These are phyloP conservation scores for Drosophila neotestacea DNA, from an alignment of 2,888 invertebrate genomes.

Conservation along the genomic window DNA sequence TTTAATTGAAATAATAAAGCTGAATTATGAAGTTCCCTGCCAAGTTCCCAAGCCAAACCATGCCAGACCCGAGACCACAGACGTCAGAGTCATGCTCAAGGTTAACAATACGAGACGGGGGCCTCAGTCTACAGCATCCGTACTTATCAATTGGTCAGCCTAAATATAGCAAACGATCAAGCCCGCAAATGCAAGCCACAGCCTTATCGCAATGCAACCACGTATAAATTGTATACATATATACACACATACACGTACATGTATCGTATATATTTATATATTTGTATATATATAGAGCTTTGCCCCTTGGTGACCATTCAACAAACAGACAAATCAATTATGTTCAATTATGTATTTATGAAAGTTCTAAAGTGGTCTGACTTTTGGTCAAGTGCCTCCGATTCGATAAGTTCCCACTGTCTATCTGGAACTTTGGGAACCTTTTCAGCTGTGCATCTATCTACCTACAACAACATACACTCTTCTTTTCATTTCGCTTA, in stretches of 20 bases:
- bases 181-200: conserved; percentile 31
- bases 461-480: not conserved
- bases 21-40: conserved; percentile 65
- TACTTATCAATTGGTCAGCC: conserved; percentile 65
- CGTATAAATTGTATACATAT: conserved; percentile 25
- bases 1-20: conserved; percentile 78
- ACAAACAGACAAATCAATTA: conserved; percentile 70
- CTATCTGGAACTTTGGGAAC: conserved; percentile 40
- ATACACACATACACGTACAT: conserved; percentile 10
- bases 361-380: conserved; percentile 39
- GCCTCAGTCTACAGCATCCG: conserved; percentile 34
- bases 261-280: not conserved
- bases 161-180: conserved; percentile 50
- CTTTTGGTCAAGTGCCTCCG: conserved; percentile 51
- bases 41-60: conserved; percentile 30
- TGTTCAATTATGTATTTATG: conserved; percentile 62
- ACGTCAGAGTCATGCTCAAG: conserved; percentile 64
- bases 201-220: conserved; percentile 47
- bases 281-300: conserved; percentile 8
- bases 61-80: conserved; percentile 11
- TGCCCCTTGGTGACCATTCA: conserved; percentile 34
- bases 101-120: conserved; percentile 56
- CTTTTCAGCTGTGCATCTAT: conserved; percentile 28
- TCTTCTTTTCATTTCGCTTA: conserved; percentile 13
- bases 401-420: conserved; percentile 49